phyloP scores from a whole-genome alignment of 2,113 vertebrate genomes.

The Scalopus aquaticus region DNA sequence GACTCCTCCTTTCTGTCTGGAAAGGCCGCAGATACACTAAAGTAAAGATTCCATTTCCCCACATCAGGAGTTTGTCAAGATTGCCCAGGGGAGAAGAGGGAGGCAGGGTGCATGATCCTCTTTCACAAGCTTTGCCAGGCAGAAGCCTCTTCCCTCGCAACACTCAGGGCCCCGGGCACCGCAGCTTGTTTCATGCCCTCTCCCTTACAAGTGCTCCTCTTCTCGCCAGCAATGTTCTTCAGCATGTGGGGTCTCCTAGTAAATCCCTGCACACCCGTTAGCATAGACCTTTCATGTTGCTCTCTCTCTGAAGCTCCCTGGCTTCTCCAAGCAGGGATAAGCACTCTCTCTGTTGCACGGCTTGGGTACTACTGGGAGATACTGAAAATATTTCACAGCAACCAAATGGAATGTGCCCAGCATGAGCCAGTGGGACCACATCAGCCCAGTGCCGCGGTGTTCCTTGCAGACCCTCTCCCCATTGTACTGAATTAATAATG shows the following conservation, averaged over 20 bases:
- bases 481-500: accelerated
- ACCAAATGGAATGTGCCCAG: background rate
- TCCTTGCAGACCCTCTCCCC: background rate
- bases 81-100: no score
- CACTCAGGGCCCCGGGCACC: background rate
- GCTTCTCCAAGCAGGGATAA: background rate
- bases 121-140: background rate
- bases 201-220: background rate
- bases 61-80: background rate
- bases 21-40: background rate
- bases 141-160: background rate
- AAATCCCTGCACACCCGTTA: background rate
- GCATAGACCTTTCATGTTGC: no score
- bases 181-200: background rate
- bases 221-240: background rate
- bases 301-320: background rate
- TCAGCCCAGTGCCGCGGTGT: background rate
- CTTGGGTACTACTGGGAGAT: background rate
- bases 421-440: background rate
- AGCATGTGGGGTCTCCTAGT: background rate
- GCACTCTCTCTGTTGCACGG: background rate
- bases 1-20: background rate
- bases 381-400: background rate
- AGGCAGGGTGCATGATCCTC: background rate
- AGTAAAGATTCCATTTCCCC: no score